Evolutionary conservation across 1,140 invertebrate species (phyloP).

Genomic region (Drosophila arawakana): DNA sequence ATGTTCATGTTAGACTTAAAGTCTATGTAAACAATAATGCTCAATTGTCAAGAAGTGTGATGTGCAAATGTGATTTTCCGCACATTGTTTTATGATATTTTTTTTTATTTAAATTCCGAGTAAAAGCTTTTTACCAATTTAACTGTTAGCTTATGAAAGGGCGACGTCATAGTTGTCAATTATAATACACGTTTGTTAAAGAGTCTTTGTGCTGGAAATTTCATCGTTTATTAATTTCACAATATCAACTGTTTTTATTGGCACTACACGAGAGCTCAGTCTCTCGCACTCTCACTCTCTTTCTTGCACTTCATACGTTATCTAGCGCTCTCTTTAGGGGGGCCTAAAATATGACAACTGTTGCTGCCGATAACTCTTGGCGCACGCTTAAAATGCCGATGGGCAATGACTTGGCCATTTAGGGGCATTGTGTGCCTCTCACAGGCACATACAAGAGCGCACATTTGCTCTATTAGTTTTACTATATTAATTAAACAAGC

Average conservation of each 20-base stretch:
- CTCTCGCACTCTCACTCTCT: neutral
- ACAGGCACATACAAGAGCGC: neutral
- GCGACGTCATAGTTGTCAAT: constrained; percentile 5
- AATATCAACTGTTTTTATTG: constrained; percentile 14
- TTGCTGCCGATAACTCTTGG: constrained; percentile 28
- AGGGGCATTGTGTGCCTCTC: neutral
- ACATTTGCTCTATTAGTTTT: neutral
- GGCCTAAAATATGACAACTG: neutral
- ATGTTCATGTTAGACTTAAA: constrained; percentile 31
- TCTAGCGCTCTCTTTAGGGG: neutral
- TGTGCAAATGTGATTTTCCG: constrained; percentile 28
- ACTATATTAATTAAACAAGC: constrained; percentile 1
- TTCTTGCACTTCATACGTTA: neutral
- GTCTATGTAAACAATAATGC: constrained; percentile 31
- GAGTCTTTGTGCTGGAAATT: neutral
- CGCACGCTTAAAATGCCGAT: constrained; percentile 38
- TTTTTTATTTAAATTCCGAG: neutral
- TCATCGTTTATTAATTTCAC: constrained; percentile 13
- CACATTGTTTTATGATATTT: constrained; percentile 1
- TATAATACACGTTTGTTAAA: neutral
- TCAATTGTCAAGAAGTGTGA: constrained; percentile 12
- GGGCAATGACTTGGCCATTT: constrained; percentile 35
- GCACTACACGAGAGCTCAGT: neutral
- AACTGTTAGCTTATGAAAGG: neutral
- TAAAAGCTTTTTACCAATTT: constrained; percentile 6